Conservation (phyloP, 2,113 vertebrate species). For the Galeopterus variegatus region DNA sequence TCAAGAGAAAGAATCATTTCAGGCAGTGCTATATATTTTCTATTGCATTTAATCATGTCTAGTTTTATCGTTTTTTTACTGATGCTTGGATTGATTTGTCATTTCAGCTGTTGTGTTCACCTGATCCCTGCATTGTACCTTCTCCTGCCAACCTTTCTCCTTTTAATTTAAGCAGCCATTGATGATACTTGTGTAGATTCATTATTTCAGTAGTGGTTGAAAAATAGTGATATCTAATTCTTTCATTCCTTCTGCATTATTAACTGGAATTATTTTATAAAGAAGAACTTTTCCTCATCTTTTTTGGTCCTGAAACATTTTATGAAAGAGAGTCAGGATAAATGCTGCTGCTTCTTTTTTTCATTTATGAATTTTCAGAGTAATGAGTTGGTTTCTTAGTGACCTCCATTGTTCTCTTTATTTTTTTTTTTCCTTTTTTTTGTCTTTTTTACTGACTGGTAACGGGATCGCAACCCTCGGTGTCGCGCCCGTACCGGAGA, state of each 20-base stretch:
- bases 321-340: not conserved
- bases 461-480: no score
- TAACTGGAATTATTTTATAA: constrained; percentile 55
- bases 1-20: constrained; percentile 1
- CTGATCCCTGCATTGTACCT: not conserved
- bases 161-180: constrained; percentile 14
- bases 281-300: not conserved
- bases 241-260: not conserved
- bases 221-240: constrained; percentile 34
- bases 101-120: constrained; percentile 24
- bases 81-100: constrained; percentile 14
- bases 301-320: constrained; percentile 45
- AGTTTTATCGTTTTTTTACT: constrained; percentile 38
- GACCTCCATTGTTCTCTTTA: not conserved
- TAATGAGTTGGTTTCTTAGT: constrained; percentile 47
- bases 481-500: no score
- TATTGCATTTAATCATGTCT: constrained; percentile 23
- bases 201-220: constrained; percentile 26
- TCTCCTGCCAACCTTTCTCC: not conserved
- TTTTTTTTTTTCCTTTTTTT: no score
- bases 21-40: not conserved
- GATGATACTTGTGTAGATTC: constrained; percentile 42
- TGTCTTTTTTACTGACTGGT: no score
- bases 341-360: not conserved
- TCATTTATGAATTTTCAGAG: constrained; percentile 18